Conservation (phyloP, 2,113 vertebrate species). For the Cervus canadensis region DNA sequence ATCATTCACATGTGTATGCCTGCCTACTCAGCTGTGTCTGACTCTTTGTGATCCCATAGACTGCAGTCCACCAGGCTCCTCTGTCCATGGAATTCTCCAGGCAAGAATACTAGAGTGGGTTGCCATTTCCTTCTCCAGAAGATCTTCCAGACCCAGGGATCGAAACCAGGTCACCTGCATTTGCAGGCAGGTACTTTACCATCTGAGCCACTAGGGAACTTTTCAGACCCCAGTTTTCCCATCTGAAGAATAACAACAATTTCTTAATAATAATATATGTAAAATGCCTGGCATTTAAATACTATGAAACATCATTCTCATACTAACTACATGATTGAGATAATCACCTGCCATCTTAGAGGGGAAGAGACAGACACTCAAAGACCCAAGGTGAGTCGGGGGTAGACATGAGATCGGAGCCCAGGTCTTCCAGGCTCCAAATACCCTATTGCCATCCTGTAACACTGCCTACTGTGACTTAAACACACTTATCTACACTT, state of each 20-base stretch:
- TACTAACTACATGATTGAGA: neutral
- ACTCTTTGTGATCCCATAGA: neutral
- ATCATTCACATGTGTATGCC: neutral
- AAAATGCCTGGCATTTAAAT: neutral
- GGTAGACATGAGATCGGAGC: neutral
- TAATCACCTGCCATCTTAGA: neutral
- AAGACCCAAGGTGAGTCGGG: neutral
- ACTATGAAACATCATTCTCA: neutral
- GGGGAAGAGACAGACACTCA: neutral
- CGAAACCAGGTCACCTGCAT: neutral
- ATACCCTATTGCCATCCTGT: accelerated
- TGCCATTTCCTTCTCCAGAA: neutral
- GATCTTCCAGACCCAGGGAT: neutral
- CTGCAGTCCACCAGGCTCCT: neutral
- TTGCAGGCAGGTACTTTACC: neutral
- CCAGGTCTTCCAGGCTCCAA: neutral
- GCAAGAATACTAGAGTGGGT: neutral
- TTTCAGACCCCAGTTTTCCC: neutral
- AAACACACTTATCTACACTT: neutral
- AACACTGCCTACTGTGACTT: accelerated
- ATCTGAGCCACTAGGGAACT: neutral
- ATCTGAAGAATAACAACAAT: neutral
- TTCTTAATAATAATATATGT: neutral
- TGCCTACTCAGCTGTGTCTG: neutral
- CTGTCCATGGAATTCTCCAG: neutral